These are phyloP conservation scores for Pteruthius melanotis DNA, from an alignment of 2,113 vertebrate genomes.

Conservation along the genomic window DNA sequence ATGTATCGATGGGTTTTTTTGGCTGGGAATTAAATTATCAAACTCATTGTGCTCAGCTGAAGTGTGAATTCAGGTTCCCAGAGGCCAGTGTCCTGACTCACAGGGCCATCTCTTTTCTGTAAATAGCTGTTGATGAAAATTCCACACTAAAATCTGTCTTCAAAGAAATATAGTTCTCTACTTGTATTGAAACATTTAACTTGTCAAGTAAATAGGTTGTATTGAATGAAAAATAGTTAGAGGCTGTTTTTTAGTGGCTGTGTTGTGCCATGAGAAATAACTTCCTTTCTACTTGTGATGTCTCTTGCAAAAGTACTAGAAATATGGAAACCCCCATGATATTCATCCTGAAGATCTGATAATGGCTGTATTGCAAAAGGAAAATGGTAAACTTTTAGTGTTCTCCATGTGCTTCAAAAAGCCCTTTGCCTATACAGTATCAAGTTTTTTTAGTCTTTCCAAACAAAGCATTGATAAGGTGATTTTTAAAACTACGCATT, in stretches of 20 bases:
- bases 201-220: slow-evolving; percentile 34
- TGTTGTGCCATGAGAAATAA: slow-evolving; percentile 20
- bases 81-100: background rate
- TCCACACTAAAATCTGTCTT: background rate
- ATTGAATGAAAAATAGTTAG: slow-evolving; percentile 18
- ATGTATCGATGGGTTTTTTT: background rate
- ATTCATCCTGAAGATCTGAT: background rate
- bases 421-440: background rate
- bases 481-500: background rate
- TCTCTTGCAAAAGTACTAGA: background rate
- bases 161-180: background rate
- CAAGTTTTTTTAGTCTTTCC: background rate
- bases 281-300: background rate
- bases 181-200: slow-evolving; percentile 31
- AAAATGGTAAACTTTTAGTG: background rate
- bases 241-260: background rate
- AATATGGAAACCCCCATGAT: background rate
- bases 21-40: background rate
- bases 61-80: background rate
- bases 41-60: background rate
- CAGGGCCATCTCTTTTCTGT: background rate
- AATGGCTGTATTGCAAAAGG: background rate
- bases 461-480: background rate
- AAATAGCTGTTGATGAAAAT: slow-evolving; percentile 6
- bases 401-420: background rate